phyloP scores from a whole-genome alignment of 1,140 invertebrate genomes.

The Monomorium pharaonis region DNA sequence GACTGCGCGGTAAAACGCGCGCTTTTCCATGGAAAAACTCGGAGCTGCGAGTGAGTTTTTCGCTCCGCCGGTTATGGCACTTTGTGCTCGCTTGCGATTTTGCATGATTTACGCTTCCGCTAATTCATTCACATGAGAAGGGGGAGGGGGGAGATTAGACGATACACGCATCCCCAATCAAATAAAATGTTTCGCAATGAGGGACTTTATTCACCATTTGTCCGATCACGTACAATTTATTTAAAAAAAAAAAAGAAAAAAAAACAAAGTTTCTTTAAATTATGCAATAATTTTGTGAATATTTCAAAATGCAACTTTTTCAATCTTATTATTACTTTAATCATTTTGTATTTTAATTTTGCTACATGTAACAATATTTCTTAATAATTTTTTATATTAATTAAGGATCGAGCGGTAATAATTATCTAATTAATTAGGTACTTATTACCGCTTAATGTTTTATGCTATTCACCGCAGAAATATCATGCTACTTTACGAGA shows the following conservation, averaged over 20 bases:
- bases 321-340: not conserved
- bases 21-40: slow-evolving; percentile 56
- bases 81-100: slow-evolving; percentile 37
- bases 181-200: not conserved
- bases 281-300: not conserved
- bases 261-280: not conserved
- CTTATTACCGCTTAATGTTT: slow-evolving; percentile 21
- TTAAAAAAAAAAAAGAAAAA: not conserved
- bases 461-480: not conserved
- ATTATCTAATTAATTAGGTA: slow-evolving; percentile 4
- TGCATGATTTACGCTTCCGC: slow-evolving; percentile 41
- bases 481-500: not conserved
- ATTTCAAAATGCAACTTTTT: not conserved
- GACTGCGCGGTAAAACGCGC: slow-evolving; percentile 41
- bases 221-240: not conserved
- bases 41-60: slow-evolving; percentile 31
- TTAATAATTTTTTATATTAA: not conserved
- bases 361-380: not conserved
- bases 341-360: not conserved
- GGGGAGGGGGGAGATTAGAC: slow-evolving; percentile 14
- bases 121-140: slow-evolving; percentile 40
- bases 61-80: slow-evolving; percentile 30
- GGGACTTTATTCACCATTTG: not conserved
- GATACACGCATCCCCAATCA: slow-evolving; percentile 1
- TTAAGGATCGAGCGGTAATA: not conserved